Evolutionary conservation across 2,888 invertebrate genomes (phyloP).

Genomic region (Erebia ligea): DNA sequence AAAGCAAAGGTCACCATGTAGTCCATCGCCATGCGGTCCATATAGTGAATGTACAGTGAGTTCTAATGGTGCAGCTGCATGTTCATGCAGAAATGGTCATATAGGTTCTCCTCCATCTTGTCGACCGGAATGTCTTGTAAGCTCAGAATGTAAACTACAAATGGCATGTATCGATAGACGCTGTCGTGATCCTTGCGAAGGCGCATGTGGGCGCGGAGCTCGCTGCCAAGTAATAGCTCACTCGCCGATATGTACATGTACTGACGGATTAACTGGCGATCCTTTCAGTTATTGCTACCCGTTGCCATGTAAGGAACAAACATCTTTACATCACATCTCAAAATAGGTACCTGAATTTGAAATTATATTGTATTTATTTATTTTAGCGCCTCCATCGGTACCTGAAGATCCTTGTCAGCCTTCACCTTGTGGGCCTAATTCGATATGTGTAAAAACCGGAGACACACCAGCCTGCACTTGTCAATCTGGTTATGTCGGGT

Average conservation of each 20-base stretch:
- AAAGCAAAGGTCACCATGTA: conserved; percentile 77
- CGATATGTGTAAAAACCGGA: conserved; percentile 84
- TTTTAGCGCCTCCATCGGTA: conserved; percentile 53
- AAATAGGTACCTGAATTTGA: not conserved
- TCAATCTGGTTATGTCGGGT: conserved; percentile 84
- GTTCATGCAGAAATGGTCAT: conserved; percentile 88
- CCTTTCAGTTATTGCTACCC: conserved; percentile 86
- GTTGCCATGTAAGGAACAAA: conserved; percentile 75
- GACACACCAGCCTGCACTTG: conserved; percentile 86
- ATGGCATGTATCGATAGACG: conserved; percentile 88
- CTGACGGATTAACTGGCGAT: conserved; percentile 87
- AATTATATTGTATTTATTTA: conserved; percentile 24
- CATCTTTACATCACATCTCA: not conserved
- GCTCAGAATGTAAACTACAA: conserved; percentile 87
- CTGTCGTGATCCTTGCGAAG: conserved; percentile 89
- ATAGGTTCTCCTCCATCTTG: conserved; percentile 90
- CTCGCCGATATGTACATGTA: conserved; percentile 89
- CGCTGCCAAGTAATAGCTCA: conserved; percentile 89
- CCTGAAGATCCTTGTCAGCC: conserved; percentile 84
- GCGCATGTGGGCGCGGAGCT: conserved; percentile 88
- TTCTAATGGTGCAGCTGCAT: conserved; percentile 83
- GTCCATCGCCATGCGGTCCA: conserved; percentile 91
- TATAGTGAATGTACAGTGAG: conserved; percentile 86
- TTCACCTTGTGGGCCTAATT: conserved; percentile 87
- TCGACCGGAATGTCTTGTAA: conserved; percentile 89